Evolutionary conservation across 2,888 invertebrate species (phyloP), one percentile per base, ranked within the genome.

Genomic region (Helobdella robusta): DNA sequence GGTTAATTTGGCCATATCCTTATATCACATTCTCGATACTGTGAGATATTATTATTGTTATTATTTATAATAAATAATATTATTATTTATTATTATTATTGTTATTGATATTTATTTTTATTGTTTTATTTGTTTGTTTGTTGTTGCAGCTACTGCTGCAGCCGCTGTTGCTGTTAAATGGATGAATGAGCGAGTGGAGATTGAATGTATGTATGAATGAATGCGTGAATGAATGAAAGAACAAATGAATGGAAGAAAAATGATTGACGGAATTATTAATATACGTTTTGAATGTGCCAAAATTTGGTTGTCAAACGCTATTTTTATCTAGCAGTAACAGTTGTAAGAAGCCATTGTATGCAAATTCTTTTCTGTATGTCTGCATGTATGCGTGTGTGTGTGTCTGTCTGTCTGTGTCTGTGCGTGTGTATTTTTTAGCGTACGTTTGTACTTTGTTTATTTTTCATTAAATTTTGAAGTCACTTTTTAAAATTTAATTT

Each of bases 21-120:
- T 73, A 34, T 73, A 73, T 63, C 73, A 73, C 63, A 73, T 74
- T 28, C 70, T 73, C 5, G 73, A 73, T 62, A 73, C 73, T 67
- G 73, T 73, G 68, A 69, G 66, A 11, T 23, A 40, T 40, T 11
- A 40, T 40, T 11, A 40, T 40, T 40, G 15, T 40, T 40, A 15
- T 11, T 11, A 40, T 11, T 11, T 40, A 40, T 40, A 15, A 15
- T 11, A 15, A 15, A 15, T 40, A 15, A 15, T 11, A 40, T 15
- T 40, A 40, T 40, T 40, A 15, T 40, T 40, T 40, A 11, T 40
- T 15, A 40, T n/a, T n/a, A n/a, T n/a, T n/a, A n/a, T n/a, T n/a
- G n/a, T n/a, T n/a, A n/a, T n/a, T n/a, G n/a, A n/a, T n/a, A n/a
- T n/a, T n/a, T n/a, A n/a, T n/a, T n/a, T n/a, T n/a, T n/a, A n/a